phyloP scores from a whole-genome alignment of 2,888 invertebrate species.

The Scelioninae gen. 1 region DNA sequence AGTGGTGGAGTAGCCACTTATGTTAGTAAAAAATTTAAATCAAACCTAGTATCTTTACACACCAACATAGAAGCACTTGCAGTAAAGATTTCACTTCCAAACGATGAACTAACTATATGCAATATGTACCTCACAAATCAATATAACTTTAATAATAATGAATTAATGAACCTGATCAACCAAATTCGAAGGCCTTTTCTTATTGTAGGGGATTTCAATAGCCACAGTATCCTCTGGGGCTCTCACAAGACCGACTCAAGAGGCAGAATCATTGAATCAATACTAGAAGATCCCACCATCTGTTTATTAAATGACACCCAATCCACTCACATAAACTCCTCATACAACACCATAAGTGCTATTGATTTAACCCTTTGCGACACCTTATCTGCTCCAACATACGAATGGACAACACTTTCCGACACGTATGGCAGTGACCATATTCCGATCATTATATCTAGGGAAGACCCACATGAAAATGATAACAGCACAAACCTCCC shows the following conservation, averaged over 20 bases:
- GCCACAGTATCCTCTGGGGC: conserved; percentile 60
- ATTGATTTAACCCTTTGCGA: conserved; percentile 69
- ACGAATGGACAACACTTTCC: conserved; percentile 6
- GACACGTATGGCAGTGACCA: conserved; percentile 67
- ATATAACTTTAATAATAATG: not conserved
- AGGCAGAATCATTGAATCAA: conserved; percentile 69
- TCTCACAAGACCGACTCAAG: conserved; percentile 63
- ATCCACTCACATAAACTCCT: conserved; percentile 65
- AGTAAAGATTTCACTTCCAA: conserved; percentile 1
- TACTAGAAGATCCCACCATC: conserved; percentile 56
- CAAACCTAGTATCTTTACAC: not conserved
- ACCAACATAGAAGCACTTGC: conserved; percentile 9
- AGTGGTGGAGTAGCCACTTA: too few relatives aligned
- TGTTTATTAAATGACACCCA: conserved; percentile 35
- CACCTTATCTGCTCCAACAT: conserved; percentile 19
- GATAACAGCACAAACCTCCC: not conserved
- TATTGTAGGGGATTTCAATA: conserved; percentile 16
- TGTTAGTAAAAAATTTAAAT: too few relatives aligned
- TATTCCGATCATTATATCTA: conserved; percentile 59
- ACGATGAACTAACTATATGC: conserved; percentile 13
- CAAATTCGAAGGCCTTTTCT: conserved; percentile 17
- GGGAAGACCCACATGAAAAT: not conserved
- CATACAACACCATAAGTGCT: conserved; percentile 38
- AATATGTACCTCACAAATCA: conserved; percentile 9
- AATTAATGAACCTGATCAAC: not conserved